Base-by-base conservation (phyloP, 2,797 vertebrate species). In the Acrocephalus scirpaceus region DNA sequence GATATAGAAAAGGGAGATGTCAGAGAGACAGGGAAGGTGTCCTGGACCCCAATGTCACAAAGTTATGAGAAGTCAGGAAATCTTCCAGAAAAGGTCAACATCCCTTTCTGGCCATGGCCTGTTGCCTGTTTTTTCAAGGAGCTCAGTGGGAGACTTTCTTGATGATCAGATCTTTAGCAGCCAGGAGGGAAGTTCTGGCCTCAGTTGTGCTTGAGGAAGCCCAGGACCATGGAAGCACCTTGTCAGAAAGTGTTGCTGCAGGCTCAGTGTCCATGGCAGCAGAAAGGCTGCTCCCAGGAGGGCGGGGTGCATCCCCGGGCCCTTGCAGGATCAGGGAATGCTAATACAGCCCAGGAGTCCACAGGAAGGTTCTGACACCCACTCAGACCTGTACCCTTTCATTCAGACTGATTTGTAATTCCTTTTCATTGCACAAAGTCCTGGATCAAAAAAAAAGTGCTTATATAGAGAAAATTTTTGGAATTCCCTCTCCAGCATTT, bases 391-490 rank as follows among this genome's bases (percentile, higher is more conserved):
- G 0, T 5, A 47, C 6, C 45, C 90, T 90, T 92, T 88, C 64
- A 36, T 90, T 94, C 75, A 58, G 34, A 51, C 57, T 93, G 78
- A 88, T 95, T 69, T 92, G 69, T 76, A 69, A 91, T 90, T 96
- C 76, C 73, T 90, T 96, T 97, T 95, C 90, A 95, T 86, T 89
- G 86, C 77, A 85, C 61, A n/a, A 80, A 92, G 44, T 86, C 92
- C 78, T 22, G 54, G 47, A 88, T 89, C 5, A 66, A 72, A 90
- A 93, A 91, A 90, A 40, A 90, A 40, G 16, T 91, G 91, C 92
- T 95, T 95, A 80, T 90, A 81, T 16, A 72, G 14, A 45, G 74
- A 84, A 83, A 57, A 36, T 13, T n/a, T 84, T 76, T 82, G 81
- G 93, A 97, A 95, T 94, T 95, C 86, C 82, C 85, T 91, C 73